phyloP scores from a whole-genome alignment of 1,140 invertebrate species.

The Drosophila bifasciata region DNA sequence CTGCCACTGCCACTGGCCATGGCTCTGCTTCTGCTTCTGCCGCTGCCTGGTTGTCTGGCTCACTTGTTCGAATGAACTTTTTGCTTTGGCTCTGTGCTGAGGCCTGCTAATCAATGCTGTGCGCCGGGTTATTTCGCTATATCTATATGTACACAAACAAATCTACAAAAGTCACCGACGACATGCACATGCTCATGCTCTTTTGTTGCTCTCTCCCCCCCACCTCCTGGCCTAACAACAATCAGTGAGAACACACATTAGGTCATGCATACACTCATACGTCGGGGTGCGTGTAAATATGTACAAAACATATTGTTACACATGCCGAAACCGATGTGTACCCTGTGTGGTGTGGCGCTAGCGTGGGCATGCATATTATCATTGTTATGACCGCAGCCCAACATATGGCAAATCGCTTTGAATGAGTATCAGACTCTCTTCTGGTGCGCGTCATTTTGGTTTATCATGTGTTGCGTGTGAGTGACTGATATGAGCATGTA shows the following conservation, averaged over 20 bases:
- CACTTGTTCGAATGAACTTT: conserved; percentile 75
- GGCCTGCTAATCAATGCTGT: conserved; percentile 79
- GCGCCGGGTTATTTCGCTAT: conserved; percentile 79
- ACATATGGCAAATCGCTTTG: conserved; percentile 25
- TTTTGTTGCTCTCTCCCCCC: conserved; percentile 8
- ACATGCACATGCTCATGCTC: conserved; percentile 53
- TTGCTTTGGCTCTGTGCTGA: conserved; percentile 65
- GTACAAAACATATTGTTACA: conserved; percentile 65
- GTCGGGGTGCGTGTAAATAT: conserved; percentile 74
- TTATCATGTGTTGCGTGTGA: too few species aligned
- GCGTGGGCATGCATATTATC: conserved; percentile 41
- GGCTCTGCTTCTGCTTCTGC: conserved; percentile 39
- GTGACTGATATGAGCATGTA: too few species aligned
- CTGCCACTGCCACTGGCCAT: conserved; percentile 36
- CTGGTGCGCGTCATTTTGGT: too few species aligned
- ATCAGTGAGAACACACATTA: conserved; percentile 43
- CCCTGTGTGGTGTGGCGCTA: too few species aligned
- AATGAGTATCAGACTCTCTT: conserved; percentile 1
- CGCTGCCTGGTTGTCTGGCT: conserved; percentile 46
- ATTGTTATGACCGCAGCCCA: conserved; percentile 17
- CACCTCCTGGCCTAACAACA: background rate
- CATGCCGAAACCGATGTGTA: conserved; percentile 38
- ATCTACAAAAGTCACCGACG: conserved; percentile 79
- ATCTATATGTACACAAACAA: conserved; percentile 83
- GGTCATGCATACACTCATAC: conserved; percentile 16